Evolutionary conservation across 2,797 vertebrate species (phyloP), one percentile per base, ranked within the genome.

Genomic region (Clarias platycephalus): DNA sequence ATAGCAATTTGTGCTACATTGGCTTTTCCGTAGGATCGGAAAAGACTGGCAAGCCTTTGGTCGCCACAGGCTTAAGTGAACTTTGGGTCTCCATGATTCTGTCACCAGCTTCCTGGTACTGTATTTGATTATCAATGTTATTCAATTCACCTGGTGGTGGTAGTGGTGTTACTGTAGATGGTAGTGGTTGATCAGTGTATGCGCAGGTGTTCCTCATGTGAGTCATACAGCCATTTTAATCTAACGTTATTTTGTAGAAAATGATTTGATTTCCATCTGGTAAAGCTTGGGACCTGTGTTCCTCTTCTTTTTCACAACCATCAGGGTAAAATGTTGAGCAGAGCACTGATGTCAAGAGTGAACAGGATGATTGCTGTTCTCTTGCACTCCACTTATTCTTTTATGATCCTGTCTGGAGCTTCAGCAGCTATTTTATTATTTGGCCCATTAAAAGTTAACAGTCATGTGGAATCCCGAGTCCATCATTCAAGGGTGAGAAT

Each of bases 381-480:
- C 66, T 58, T 70, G 66, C 66, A 70, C 66, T 70, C 80, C 12
- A 81, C 64, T 81, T 81, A 70, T 10, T n/a, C 15, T 58, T 81
- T 81, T 81, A 81, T 70, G 53, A 18, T 40, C 64, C 66, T 81
- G 79, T 55, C 79, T 34, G 66, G 40, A 44, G 3, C 28, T 81
- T 68, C 64, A 34, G 80, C 28, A 57, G 80, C 37, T 70, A 58
- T 81, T 81, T 81, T 70, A 70, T 81, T 81, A 81, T 70, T 81
- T 70, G 7, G 22, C 12, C 66, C 66, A 81, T 70, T 81, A 81
- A 81, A 81, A 81, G 40, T 80, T 80, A 64, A 66, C 53, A 49
- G 60, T 63, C 37, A 49, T 49, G n/a, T 3, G 9, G 37, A 80
- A 80, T 64, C 78, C 62, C n/a, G 15, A 66, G 78, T 66, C 26